Evolutionary conservation across 1,140 invertebrate species (phyloP), one percentile per base, ranked within the genome.

Genomic region (Linepithema humile): DNA sequence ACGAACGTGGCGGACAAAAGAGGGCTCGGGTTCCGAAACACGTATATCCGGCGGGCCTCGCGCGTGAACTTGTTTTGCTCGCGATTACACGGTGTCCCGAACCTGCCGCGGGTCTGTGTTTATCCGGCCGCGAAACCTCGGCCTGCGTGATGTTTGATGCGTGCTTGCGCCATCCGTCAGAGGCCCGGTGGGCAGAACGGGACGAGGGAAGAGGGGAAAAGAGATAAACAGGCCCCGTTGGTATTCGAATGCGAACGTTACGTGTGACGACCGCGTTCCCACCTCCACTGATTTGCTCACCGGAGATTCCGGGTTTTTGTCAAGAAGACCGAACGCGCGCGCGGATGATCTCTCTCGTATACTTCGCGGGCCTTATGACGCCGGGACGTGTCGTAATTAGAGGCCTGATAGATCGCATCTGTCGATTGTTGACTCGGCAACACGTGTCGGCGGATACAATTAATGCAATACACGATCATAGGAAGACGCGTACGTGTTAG

Each of bases 1-100:
- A 85, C 43, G 50, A 83, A 85, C 64, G 50, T 38, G 53, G 3
- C 72, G 60, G 45, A 87, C 82, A 89, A 89, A 89, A 89, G 77
- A 70, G 45, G n/a, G 60, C 48, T 69, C 48, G 20, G 48, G 62
- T 59, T 57, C 43, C 35, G 48, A 82, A 88, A 82, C 17, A n/a
- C 75, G 64, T 82, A 45, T 45, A 85, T 50, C 15, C 55, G 55
- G 23, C 15, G 40, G n/a, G 35, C n/a, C 15, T 45, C 55, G 55
- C 70, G 62, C 74, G 75, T 53, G 20, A 45, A 67, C 57, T 80
- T 72, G 64, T 85, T 87, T 85, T 64, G 83, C 55, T 53, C 55
- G 60, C 82, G 78, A 87, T 88, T 85, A 87, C 74, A 85, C 85
- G 53, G 38, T 43, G 85, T 40, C 38, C 29, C 29, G 60, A 74